phyloP scores from a whole-genome alignment of 2,113 vertebrate species.

The Ibidorhyncha struthersii region DNA sequence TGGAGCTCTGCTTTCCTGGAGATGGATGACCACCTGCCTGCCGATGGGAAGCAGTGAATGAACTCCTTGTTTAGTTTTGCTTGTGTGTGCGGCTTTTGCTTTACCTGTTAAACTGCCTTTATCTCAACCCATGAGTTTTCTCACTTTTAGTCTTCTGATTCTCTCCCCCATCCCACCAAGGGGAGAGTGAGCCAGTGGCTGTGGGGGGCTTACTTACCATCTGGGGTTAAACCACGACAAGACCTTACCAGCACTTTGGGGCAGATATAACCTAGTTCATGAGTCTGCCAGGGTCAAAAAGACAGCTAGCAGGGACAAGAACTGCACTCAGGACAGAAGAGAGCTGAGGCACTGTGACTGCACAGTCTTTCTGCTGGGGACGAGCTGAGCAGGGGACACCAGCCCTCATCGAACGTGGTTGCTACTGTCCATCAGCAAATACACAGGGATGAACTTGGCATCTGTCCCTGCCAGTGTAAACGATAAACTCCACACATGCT shows the following conservation, averaged over 20 bases:
- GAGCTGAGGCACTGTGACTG: background rate
- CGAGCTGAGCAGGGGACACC: fast-evolving
- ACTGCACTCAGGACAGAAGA: background rate
- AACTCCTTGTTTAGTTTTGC: background rate
- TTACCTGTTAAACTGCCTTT: background rate
- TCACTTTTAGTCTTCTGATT: background rate
- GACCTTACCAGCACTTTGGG: background rate
- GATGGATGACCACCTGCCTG: background rate
- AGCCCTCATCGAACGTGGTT: background rate
- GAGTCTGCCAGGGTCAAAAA: background rate
- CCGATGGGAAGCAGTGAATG: background rate
- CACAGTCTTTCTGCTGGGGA: background rate
- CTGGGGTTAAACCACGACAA: background rate
- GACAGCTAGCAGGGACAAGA: background rate
- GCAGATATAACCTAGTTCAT: background rate
- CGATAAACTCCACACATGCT: background rate
- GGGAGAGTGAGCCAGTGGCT: fast-evolving
- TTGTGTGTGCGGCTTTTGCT: background rate
- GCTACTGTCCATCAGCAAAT: background rate
- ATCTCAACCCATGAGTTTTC: background rate
- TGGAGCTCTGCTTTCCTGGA: background rate
- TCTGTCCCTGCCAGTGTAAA: background rate
- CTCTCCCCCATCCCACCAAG: background rate
- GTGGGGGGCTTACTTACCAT: background rate
- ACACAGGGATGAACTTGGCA: background rate